Percentiles rank a stretch among this genome's conserved stretches.
These are phyloP conservation scores for Pygmarrhopalites habei DNA, from an alignment of 1,140 invertebrate species.

Conservation along the genomic window DNA sequence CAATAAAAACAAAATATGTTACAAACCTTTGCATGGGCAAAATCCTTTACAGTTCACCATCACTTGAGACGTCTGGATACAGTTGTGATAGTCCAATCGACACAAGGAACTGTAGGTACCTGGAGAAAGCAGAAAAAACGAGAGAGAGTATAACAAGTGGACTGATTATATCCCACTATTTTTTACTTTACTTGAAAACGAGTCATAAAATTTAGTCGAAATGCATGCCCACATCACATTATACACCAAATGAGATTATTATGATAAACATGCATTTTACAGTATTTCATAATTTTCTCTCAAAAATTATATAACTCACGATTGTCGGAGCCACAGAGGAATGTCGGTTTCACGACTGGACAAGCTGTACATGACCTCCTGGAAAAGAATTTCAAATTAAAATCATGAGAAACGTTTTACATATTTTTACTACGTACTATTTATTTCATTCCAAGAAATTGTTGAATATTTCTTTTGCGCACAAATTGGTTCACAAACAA, in stretches of 20 bases:
- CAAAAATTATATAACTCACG: no score
- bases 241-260: no score
- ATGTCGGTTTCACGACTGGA: conserved; percentile 67
- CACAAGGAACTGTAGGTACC: conserved; percentile 86
- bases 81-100: conserved; percentile 83
- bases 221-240: no score
- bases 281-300: no score
- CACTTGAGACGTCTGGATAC: conserved; percentile 70
- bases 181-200: no score
- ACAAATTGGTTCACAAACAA: no score
- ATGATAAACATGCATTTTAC: no score
- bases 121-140: no score
- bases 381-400: conserved; percentile 7
- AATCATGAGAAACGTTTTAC: not conserved
- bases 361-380: conserved; percentile 68
- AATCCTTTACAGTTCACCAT: conserved; percentile 76
- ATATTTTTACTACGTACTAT: not conserved
- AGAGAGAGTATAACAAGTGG: no score
- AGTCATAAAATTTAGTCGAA: no score
- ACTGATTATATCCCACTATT: no score
- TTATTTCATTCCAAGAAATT: not conserved
- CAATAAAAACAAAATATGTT: not conserved
- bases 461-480: no score
- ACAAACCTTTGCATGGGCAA: conserved; percentile 72
- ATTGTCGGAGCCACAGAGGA: conserved; percentile 83